Evolutionary conservation across 2,888 invertebrate species (phyloP), one percentile per base, ranked within the genome.

Genomic region (Chrysolina oricalcia): DNA sequence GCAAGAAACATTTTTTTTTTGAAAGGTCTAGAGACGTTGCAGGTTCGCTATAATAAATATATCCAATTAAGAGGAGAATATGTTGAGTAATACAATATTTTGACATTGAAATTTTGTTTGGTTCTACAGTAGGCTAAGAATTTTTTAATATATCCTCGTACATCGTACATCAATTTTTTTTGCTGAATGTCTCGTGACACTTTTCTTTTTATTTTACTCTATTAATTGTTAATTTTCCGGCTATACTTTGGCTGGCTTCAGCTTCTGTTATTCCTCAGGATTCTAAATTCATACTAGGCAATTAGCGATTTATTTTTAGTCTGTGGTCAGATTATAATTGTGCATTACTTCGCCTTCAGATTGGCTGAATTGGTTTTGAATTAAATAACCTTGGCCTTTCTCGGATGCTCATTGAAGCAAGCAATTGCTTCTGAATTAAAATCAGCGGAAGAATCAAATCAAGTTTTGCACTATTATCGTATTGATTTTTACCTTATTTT

Each of bases 341-440:
- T 59, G 23, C 11, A 46, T 19, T 15, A 46, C 40, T 67, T 67
- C 48, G 48, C 41, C 48, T 17, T 27, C 17, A 50, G 53, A 75
- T 59, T 63, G 50, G 50, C 40, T 68, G 17, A 71, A 75, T 68
- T 68, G 64, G 43, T 11, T 35, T 63, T 27, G 40, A 68, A 8
- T 68, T 40, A 53, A 64, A 71, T 53, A 65, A 59, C 72, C 68
- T 70, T 70, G 70, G 50, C 74, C 66, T 74, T 70, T 27, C 35
- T 15, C 17, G 10, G 40, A 50, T 59, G 59, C 2, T 23, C 35
- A 59, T 35, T 27, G 59, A 27, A 59, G 59, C 59, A 35, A n/a
- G 15, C 13, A 59, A 35, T 59, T n/a, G 9, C 35, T 27, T 59
- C 59, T 6, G 59, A 27, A 27, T 59, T 9, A 9, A n/a, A 59